A percentile compares a stretch with the other conserved stretches of the same genome.
phyloP scores from a whole-genome alignment of 2,113 vertebrate species.

The Otus sunia region DNA sequence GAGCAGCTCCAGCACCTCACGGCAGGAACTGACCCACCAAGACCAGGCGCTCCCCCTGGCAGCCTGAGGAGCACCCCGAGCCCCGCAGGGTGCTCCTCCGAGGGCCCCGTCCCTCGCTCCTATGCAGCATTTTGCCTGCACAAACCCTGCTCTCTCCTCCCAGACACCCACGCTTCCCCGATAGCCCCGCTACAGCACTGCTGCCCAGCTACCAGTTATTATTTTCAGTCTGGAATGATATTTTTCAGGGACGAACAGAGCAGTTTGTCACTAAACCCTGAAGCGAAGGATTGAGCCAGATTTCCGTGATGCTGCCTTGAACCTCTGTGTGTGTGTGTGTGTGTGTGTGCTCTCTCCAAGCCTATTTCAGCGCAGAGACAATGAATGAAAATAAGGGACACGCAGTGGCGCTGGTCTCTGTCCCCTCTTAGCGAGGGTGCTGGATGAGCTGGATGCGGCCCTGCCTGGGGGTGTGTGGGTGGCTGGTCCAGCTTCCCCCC shows the following conservation, averaged over 20 bases:
- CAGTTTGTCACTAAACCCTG: not conserved
- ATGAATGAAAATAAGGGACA: not conserved
- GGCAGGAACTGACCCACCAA: not conserved
- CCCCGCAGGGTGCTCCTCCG: not conserved
- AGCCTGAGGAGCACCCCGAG: not conserved
- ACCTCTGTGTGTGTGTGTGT: not conserved
- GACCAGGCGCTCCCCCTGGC: not conserved
- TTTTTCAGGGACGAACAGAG: not conserved
- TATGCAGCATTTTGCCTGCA: constrained; percentile 49
- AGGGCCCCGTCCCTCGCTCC: not conserved
- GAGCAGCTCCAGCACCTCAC: not conserved
- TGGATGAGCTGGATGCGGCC: not conserved
- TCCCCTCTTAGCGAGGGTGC: not conserved
- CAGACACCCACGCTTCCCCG: not conserved
- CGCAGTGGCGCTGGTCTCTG: not conserved
- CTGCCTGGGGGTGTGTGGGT: not conserved
- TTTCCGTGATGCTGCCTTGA: not conserved
- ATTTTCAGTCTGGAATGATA: not conserved
- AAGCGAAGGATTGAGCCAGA: not conserved
- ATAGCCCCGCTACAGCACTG: not conserved
- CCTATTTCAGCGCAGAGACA: not conserved
- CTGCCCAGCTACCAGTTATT: not conserved
- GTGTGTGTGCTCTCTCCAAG: not conserved
- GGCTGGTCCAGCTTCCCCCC: not conserved
- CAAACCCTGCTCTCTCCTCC: not conserved